Base-by-base conservation (phyloP, 2,113 vertebrate species). In the Egretta garzetta region DNA sequence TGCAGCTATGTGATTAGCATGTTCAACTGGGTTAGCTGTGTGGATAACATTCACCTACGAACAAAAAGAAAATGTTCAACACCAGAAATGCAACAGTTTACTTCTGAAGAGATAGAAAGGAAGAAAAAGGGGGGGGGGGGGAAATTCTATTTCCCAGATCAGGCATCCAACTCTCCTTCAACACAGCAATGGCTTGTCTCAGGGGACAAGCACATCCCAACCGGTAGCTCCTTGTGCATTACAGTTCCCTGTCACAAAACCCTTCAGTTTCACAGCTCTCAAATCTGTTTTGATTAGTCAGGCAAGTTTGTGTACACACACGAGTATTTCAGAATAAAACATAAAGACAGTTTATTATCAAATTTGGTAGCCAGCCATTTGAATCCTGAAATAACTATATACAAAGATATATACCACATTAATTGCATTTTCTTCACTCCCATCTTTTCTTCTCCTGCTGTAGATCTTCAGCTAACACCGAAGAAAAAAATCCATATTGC, bases 11-110 rank as follows among this genome's bases (percentile, higher is more conserved):
- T 99, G 99, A 97, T 98, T 99, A 23, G 98, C 98, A 0, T 99
- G 99, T 62, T 99, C 99, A 89, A 99, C 67, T 0, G 99, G 98
- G 96, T 96, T 99, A 94, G 99, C 99, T 1, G 99, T 99, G 98
- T 99, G 99, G 98, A 99, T 99, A 52, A 99, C 99, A 4, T 99
- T 99, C 82, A 99, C 99, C 99, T 99, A 52, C 17, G 74, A 26
- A 67, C 39, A 64, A 49, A 72, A 22, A 77, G 45, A 56, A 53
- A 82, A 23, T 2, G 30, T 50, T 73, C 10, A 68, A 17, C 56
- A 47, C 30, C 58, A 58, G 18, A 70, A 71, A 66, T 11, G 16
- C 8, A 89, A 56, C 0, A 39, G 21, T 4, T 56, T 16, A 20
- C n/a, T 74, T 53, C n/a, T 27, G 35, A 75, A 74, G 12, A 71